These are phyloP conservation scores for Drosophila teissieri DNA, from an alignment of 1,140 invertebrate species.

Conservation along the genomic window DNA sequence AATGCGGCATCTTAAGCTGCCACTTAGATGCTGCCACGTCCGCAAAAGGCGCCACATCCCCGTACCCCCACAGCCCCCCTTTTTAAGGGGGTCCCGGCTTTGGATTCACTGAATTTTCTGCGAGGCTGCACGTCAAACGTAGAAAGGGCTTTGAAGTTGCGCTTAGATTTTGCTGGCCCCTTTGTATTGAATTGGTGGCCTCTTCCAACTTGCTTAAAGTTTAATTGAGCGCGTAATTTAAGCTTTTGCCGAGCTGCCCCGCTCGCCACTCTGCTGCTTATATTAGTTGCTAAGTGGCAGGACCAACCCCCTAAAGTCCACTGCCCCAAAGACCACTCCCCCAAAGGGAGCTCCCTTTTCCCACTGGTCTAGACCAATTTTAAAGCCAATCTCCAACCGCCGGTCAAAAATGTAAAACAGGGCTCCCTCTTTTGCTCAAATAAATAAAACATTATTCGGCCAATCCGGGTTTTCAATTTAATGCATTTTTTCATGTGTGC, in stretches of 20 bases:
- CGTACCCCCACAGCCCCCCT: background rate
- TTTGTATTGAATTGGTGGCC: conserved; percentile 31
- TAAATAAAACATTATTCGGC: conserved; percentile 36
- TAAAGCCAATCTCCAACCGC: conserved; percentile 1
- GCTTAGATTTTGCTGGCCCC: conserved; percentile 34
- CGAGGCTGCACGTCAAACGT: conserved; percentile 77
- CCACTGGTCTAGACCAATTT: conserved; percentile 9
- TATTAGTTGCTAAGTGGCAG: conserved; percentile 67
- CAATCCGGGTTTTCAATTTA: conserved; percentile 9
- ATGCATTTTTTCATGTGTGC: conserved; percentile 19
- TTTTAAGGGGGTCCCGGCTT: conserved; percentile 15
- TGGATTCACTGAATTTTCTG: conserved; percentile 75
- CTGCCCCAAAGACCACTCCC: background rate
- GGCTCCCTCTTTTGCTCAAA: conserved; percentile 15
- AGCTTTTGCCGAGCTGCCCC: conserved; percentile 66
- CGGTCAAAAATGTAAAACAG: background rate
- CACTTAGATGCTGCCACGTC: conserved; percentile 26
- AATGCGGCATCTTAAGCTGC: conserved; percentile 54
- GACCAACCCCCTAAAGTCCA: conserved; percentile 17
- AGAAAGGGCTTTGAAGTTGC: conserved; percentile 73
- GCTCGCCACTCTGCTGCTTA: conserved; percentile 17
- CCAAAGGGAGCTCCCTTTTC: background rate
- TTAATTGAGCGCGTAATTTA: conserved; percentile 81
- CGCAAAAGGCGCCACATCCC: background rate
- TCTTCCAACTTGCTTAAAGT: conserved; percentile 69